Conservation (phyloP, 2,797 vertebrate species). For the Tokudaia muenninki region DNA sequence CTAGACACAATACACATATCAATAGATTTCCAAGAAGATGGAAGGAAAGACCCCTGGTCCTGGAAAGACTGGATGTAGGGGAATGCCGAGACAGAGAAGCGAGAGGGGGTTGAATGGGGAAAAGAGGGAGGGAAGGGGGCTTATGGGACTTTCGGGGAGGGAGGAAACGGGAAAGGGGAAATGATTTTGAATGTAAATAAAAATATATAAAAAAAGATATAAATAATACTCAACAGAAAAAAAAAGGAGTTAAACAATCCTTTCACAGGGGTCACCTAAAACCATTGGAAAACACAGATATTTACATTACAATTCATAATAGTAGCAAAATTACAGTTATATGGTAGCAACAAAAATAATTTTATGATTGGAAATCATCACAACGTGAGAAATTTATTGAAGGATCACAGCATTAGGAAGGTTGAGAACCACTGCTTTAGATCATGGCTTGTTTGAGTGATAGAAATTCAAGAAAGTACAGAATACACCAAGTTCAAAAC, state of each 20-base stretch:
- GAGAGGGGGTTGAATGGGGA: no score
- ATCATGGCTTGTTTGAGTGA: not conserved
- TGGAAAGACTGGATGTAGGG: no score
- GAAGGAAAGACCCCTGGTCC: no score
- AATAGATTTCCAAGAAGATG: no score
- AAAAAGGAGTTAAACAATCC: not conserved
- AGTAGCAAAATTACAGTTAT: not conserved
- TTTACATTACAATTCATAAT: not conserved
- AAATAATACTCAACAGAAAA: no score
- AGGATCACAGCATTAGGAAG: not conserved
- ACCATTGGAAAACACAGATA: not conserved
- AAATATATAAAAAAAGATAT: no score
- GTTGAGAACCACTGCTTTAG: not conserved
- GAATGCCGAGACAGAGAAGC: no score
- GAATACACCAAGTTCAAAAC: constrained; percentile 25
- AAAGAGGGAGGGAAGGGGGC: no score
- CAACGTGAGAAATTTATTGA: not conserved
- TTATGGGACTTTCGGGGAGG: no score
- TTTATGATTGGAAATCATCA: not conserved
- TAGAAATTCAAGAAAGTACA: constrained; percentile 7
- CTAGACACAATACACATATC: no score
- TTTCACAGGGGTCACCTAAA: not conserved
- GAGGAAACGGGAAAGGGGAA: no score
- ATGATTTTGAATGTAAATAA: no score
- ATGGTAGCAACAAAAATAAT: not conserved